A percentile compares a stretch with the other conserved stretches of the same genome.
phyloP scores from a whole-genome alignment of 2,888 invertebrate species.

The Vandiemenella viatica region DNA sequence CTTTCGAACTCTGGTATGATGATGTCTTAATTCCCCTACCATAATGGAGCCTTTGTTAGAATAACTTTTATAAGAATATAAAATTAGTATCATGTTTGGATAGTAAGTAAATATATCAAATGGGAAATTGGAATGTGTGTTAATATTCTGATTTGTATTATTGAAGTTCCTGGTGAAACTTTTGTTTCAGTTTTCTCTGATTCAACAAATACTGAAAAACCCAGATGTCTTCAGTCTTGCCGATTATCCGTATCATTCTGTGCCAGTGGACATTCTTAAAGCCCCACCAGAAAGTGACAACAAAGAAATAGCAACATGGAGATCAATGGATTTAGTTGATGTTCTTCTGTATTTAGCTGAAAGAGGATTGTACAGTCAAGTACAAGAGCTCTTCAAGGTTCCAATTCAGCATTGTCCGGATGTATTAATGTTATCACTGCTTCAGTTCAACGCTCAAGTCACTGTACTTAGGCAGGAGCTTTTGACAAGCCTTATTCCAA shows the following conservation, averaged over 20 bases:
- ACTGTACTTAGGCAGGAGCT: slow-evolving; percentile 72
- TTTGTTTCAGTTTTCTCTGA: slow-evolving; percentile 53
- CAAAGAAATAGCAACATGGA: slow-evolving; percentile 86
- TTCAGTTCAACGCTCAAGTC: slow-evolving; percentile 73
- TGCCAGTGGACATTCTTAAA: slow-evolving; percentile 78
- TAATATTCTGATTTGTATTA: too few species aligned
- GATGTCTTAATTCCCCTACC: too few species aligned
- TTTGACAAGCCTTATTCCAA: slow-evolving; percentile 72
- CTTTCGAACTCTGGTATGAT: too few species aligned
- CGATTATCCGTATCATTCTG: slow-evolving; percentile 76
- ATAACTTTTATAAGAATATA: too few species aligned
- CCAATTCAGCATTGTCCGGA: slow-evolving; percentile 91
- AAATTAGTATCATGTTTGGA: too few species aligned
- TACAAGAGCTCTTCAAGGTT: slow-evolving; percentile 79
- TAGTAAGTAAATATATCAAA: too few species aligned
- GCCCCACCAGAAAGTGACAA: slow-evolving; percentile 89
- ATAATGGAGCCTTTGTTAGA: too few species aligned
- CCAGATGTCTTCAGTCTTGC: slow-evolving; percentile 90
- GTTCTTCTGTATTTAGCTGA: slow-evolving; percentile 75
- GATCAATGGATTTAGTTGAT: slow-evolving; percentile 82
- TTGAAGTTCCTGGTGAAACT: too few species aligned
- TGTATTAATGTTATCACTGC: slow-evolving; percentile 70
- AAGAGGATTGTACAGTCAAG: slow-evolving; percentile 64
- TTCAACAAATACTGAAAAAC: slow-evolving; percentile 73
- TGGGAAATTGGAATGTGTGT: too few species aligned